Percentiles rank a stretch among this genome's conserved stretches.
Conservation (phyloP, 2,113 vertebrate species). For the Stegostoma tigrinum region DNA sequence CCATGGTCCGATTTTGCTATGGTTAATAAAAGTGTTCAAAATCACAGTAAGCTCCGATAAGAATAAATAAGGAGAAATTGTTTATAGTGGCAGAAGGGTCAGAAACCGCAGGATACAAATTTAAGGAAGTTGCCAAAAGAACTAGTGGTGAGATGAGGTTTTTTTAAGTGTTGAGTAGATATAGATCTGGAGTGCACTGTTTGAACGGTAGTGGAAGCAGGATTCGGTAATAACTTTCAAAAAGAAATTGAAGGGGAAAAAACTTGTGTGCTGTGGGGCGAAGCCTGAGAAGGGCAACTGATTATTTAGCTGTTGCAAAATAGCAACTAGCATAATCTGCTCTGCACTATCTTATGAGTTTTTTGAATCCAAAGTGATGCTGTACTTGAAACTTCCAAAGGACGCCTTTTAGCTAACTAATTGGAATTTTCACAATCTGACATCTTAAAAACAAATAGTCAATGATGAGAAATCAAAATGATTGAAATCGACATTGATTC, state of each 20-base stretch:
- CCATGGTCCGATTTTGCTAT: too few species aligned
- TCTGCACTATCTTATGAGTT: background rate
- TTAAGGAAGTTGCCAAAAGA: background rate
- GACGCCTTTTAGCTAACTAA: background rate
- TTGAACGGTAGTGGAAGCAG: background rate
- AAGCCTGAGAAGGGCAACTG: background rate
- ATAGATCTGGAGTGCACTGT: background rate
- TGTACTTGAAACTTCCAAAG: background rate
- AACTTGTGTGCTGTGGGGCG: background rate
- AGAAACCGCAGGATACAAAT: background rate
- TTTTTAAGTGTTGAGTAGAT: background rate
- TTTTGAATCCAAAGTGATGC: background rate
- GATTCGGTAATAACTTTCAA: background rate
- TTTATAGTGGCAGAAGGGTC: background rate
- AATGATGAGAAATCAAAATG: too few species aligned
- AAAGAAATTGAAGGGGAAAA: background rate
- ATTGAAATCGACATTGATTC: too few species aligned
- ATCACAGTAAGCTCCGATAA: background rate
- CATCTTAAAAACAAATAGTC: too few species aligned
- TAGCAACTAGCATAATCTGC: background rate
- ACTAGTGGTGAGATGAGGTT: background rate
- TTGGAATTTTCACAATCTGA: background rate
- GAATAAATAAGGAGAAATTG: background rate
- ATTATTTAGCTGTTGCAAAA: too few species aligned
- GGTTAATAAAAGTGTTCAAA: background rate